phyloP scores from a whole-genome alignment of 2,113 vertebrate species.

The Tyrannus savana region DNA sequence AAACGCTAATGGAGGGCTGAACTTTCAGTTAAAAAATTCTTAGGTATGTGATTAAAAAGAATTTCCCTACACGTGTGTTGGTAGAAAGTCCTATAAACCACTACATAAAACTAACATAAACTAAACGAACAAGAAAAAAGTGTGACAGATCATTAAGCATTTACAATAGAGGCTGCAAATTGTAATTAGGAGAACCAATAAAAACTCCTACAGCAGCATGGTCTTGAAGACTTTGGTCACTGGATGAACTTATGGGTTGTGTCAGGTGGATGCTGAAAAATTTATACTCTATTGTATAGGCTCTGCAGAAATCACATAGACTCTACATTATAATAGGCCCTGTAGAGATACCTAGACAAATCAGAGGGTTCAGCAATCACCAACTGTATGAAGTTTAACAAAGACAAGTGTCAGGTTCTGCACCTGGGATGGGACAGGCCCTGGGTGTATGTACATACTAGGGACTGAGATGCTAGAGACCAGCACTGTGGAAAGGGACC shows the following conservation, averaged over 20 bases:
- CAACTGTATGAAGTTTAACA: neutral
- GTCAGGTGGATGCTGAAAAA: neutral
- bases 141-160: neutral
- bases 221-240: neutral
- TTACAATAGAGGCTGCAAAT: neutral
- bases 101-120: neutral
- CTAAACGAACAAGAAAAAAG: neutral
- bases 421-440: neutral
- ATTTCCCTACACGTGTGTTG: neutral
- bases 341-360: neutral
- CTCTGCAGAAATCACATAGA: neutral
- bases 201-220: neutral
- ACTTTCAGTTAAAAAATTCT: neutral
- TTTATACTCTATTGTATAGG: neutral
- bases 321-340: too few relatives aligned
- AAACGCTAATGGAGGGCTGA: neutral
- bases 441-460: neutral
- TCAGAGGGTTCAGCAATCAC: fast-evolving
- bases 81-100: neutral
- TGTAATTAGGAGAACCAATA: neutral
- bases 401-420: neutral
- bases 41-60: neutral
- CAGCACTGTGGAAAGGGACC: fast-evolving
- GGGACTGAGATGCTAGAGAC: neutral
- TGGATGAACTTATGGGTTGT: neutral